These are phyloP conservation scores for Ramphastos sulfuratus DNA, from an alignment of 2,113 vertebrate genomes.

Conservation along the genomic window DNA sequence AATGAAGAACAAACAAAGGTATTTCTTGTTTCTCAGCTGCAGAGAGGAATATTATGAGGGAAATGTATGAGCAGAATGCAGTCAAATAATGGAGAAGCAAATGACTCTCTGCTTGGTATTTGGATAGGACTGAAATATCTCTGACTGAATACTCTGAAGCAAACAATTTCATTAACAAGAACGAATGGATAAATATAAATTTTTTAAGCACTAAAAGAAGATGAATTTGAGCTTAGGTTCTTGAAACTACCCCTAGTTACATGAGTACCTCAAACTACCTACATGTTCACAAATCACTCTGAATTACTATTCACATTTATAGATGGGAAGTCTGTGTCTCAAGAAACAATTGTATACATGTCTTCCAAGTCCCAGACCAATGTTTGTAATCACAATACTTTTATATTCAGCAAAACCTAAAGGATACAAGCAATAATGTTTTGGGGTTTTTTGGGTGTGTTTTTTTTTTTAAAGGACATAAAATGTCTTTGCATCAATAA, in stretches of 20 bases:
- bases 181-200: background rate
- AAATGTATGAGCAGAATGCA: background rate
- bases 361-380: background rate
- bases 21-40: background rate
- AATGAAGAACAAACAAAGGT: background rate
- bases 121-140: background rate
- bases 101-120: background rate
- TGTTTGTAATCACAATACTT: background rate
- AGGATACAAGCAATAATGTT: background rate
- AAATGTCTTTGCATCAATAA: background rate
- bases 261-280: rapidly evolving
- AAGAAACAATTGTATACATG: background rate
- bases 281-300: background rate
- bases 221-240: background rate
- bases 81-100: background rate
- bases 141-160: background rate
- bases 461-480: background rate
- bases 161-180: background rate
- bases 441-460: background rate
- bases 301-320: background rate
- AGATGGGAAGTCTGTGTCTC: background rate
- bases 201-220: background rate
- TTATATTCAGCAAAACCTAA: background rate
- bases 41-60: background rate
- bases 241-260: background rate